phyloP scores from a whole-genome alignment of 2,797 vertebrate genomes.

The Megaceryle alcyon region DNA sequence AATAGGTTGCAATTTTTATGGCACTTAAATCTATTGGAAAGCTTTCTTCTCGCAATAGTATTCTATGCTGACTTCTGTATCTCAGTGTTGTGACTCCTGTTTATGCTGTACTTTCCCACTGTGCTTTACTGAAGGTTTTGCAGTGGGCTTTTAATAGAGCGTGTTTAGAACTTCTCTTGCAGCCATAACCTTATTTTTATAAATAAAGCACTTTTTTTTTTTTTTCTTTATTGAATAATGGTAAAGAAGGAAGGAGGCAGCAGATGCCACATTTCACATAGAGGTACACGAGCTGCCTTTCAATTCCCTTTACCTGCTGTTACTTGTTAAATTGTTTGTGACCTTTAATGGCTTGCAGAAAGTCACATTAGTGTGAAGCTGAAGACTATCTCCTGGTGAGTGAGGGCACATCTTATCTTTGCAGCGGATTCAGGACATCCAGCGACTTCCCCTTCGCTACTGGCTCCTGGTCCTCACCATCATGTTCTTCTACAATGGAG shows the following conservation, averaged over 20 bases:
- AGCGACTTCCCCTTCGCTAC: conserved; percentile 78
- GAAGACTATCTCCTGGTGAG: background rate
- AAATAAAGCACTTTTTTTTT: background rate
- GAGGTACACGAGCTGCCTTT: background rate
- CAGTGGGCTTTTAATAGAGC: background rate
- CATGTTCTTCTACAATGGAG: conserved; percentile 88
- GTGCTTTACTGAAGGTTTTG: background rate
- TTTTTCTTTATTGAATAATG: background rate
- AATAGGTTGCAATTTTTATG: background rate
- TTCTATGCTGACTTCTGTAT: background rate
- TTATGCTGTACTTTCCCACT: background rate
- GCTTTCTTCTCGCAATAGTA: background rate
- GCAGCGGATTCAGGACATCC: conserved; percentile 83
- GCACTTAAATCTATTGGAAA: background rate
- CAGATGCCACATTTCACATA: background rate
- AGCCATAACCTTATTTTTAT: background rate
- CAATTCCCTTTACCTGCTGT: background rate
- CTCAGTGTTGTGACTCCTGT: background rate
- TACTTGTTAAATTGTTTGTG: background rate
- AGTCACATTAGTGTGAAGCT: background rate
- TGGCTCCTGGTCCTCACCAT: conserved; percentile 88
- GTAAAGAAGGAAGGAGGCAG: background rate
- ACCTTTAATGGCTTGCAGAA: background rate
- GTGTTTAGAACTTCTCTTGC: background rate
- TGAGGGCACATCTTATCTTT: conserved; percentile 34